A percentile compares a stretch with the other conserved stretches of the same genome.
Conservation (phyloP, 2,113 vertebrate species). For the Poeciliopsis turrubarensis region DNA sequence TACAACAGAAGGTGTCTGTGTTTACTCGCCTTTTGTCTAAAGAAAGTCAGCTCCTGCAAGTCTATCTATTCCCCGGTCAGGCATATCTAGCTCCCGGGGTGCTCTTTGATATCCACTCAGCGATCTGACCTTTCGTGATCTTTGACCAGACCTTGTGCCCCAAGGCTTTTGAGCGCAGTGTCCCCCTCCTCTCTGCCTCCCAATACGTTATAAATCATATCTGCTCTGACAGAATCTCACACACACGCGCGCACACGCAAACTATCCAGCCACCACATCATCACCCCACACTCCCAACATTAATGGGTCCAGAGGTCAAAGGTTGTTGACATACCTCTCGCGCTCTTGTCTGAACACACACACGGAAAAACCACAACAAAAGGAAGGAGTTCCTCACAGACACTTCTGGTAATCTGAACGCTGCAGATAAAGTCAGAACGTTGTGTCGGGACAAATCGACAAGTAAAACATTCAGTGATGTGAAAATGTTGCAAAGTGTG, state of each 20-base stretch:
- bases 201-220: constrained; percentile 87
- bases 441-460: not conserved
- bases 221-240: constrained; percentile 39
- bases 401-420: constrained; percentile 12
- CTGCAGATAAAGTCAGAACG: constrained; percentile 1
- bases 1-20: constrained; percentile 31
- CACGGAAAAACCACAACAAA: constrained; percentile 21
- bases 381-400: constrained; percentile 16
- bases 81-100: constrained; percentile 75
- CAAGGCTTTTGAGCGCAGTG: constrained; percentile 52
- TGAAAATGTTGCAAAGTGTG: not conserved
- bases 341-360: constrained; percentile 44
- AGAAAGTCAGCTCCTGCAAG: constrained; percentile 72
- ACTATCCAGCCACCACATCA: constrained; percentile 57
- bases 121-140: constrained; percentile 71
- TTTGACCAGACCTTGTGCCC: constrained; percentile 68
- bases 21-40: constrained; percentile 63
- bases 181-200: constrained; percentile 50
- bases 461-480: not conserved
- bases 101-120: constrained; percentile 80
- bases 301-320: constrained; percentile 71
- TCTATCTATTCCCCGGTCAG: constrained; percentile 67
- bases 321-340: constrained; percentile 69
- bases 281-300: constrained; percentile 58
- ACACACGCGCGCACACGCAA: constrained; percentile 5